These are phyloP conservation scores for Varroa destructor DNA, from an alignment of 1,140 invertebrate species.

Conservation along the genomic window DNA sequence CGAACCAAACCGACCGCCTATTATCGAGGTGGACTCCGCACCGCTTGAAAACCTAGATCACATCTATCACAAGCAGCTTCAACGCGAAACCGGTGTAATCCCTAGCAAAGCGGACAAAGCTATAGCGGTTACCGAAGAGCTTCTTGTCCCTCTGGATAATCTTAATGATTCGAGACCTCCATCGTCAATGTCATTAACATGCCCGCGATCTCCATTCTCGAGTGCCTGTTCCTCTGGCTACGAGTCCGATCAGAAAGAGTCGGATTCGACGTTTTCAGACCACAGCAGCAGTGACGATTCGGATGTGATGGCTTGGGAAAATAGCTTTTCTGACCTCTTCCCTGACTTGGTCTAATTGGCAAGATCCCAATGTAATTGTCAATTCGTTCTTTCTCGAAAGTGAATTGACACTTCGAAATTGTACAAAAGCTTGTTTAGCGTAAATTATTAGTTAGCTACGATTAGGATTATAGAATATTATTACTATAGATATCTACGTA, in stretches of 20 bases:
- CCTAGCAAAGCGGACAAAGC: too few relatives aligned
- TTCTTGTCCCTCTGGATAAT: too few relatives aligned
- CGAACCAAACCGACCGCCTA: neutral
- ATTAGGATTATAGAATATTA: too few relatives aligned
- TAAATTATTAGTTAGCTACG: too few relatives aligned
- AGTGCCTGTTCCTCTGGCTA: slow-evolving; percentile 8
- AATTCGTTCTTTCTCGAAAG: too few relatives aligned
- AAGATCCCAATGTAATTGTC: neutral
- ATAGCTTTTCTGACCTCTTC: slow-evolving; percentile 9
- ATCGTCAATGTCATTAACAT: neutral
- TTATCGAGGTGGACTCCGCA: slow-evolving; percentile 23
- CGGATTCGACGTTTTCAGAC: slow-evolving; percentile 11
- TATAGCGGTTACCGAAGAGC: too few relatives aligned
- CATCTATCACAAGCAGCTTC: slow-evolving; percentile 21
- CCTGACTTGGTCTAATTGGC: slow-evolving; percentile 20
- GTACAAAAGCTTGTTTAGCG: too few relatives aligned
- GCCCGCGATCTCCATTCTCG: slow-evolving; percentile 13
- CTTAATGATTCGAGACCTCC: neutral
- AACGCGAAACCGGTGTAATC: neutral
- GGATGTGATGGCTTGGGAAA: slow-evolving; percentile 14
- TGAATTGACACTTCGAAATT: too few relatives aligned
- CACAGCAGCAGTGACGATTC: slow-evolving; percentile 6
- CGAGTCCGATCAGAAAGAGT: slow-evolving; percentile 9
- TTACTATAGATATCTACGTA: too few relatives aligned
- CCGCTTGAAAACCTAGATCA: slow-evolving; percentile 28